These are phyloP conservation scores for Isotomurus palustris DNA, from an alignment of 2,888 invertebrate species.

Conservation along the genomic window DNA sequence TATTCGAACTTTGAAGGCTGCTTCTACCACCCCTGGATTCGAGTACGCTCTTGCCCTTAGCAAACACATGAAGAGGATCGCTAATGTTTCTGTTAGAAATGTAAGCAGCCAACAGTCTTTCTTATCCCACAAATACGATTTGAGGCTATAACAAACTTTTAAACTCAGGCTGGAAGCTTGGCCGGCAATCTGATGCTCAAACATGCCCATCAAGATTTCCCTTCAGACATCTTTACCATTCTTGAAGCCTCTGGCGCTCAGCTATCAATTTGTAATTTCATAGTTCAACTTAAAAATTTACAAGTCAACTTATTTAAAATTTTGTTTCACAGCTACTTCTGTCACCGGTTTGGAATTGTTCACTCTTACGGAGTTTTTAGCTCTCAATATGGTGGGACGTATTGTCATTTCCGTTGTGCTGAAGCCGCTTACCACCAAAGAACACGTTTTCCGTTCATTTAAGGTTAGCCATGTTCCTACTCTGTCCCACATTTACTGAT, in stretches of 20 bases:
- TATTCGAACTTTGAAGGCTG: background rate
- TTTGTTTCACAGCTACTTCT: conserved; percentile 24
- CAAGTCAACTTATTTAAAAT: background rate
- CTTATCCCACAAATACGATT: background rate
- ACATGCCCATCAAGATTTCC: conserved; percentile 62
- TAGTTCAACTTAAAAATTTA: background rate
- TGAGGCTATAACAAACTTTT: background rate
- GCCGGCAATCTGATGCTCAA: conserved; percentile 69
- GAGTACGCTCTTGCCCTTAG: background rate
- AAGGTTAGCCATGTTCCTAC: conserved; percentile 57
- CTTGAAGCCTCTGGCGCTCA: conserved; percentile 50
- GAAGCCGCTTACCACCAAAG: conserved; percentile 53
- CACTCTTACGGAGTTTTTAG: conserved; percentile 57
- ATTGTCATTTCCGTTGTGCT: conserved; percentile 61
- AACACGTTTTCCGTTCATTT: conserved; percentile 60
- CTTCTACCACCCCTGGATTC: background rate
- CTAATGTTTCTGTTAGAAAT: conserved; percentile 67
- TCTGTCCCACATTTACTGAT: background rate
- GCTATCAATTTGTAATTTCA: conserved; percentile 45
- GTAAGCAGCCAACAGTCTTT: conserved; percentile 56
- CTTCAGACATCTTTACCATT: conserved; percentile 66
- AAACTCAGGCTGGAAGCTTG: conserved; percentile 55
- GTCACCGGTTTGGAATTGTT: conserved; percentile 9
- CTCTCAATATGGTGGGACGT: conserved; percentile 61
- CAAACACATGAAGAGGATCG: conserved; percentile 63